Conservation (phyloP, 1,140 invertebrate genomes). For the Agraylea sexmaculata region DNA sequence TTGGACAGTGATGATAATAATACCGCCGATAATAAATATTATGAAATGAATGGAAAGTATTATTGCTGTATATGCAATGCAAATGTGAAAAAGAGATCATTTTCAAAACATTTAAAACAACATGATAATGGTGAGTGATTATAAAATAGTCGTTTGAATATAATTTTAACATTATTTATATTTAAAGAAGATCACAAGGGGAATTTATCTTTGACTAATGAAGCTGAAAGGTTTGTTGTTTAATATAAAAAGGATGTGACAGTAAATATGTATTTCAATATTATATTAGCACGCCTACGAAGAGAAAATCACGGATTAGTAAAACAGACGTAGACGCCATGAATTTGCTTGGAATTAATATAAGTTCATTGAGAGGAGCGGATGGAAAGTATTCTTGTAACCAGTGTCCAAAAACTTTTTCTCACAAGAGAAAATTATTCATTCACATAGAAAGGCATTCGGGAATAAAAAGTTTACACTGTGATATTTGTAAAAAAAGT, state of each 20-base stretch:
- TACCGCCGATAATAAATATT: conserved; percentile 4
- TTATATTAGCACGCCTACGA: neutral
- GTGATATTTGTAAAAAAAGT: conserved; percentile 15
- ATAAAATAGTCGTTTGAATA: too few species aligned
- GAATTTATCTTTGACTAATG: conserved; percentile 11
- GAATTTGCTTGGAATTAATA: too few species aligned
- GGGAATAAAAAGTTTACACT: conserved; percentile 10
- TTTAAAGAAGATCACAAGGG: too few species aligned
- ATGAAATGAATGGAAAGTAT: conserved; percentile 8
- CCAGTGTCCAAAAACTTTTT: conserved; percentile 11
- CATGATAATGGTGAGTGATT: too few species aligned
- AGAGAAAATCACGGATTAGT: conserved; percentile 1
- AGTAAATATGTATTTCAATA: neutral
- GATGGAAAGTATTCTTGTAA: conserved; percentile 13
- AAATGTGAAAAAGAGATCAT: too few species aligned
- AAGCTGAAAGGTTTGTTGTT: conserved; percentile 8
- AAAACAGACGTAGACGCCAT: conserved; percentile 12
- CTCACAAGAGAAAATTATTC: conserved; percentile 7
- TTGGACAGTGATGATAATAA: conserved; percentile 5
- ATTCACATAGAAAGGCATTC: conserved; percentile 10
- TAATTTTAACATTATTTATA: too few species aligned
- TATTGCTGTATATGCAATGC: too few species aligned
- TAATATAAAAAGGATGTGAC: neutral
- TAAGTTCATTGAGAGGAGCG: too few species aligned
- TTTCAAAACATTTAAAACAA: too few species aligned